Percentiles rank a stretch among this genome's conserved stretches.
Conservation (phyloP, 2,888 invertebrate genomes). For the Encarsia formosa region DNA sequence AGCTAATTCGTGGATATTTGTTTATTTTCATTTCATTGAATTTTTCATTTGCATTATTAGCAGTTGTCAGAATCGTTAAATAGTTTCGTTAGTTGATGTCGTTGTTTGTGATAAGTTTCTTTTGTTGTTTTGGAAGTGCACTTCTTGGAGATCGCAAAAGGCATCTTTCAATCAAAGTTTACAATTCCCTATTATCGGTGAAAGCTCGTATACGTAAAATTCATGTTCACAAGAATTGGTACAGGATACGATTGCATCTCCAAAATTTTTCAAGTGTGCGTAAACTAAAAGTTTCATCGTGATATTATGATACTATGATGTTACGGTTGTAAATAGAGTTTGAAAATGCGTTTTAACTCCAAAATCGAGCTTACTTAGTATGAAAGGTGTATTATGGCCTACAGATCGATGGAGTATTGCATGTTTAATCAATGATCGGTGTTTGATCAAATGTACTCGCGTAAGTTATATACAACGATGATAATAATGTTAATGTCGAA, state of each 20-base stretch:
- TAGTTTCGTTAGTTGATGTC: too few relatives aligned
- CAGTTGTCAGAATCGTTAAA: too few relatives aligned
- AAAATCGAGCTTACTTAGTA: slow-evolving; percentile 8
- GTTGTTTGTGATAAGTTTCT: slow-evolving; percentile 5
- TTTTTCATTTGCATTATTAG: too few relatives aligned
- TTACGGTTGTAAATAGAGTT: slow-evolving; percentile 15
- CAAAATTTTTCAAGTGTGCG: neutral
- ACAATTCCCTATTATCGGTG: too few relatives aligned
- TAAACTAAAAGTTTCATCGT: neutral
- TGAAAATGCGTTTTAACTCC: slow-evolving; percentile 5
- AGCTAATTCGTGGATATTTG: neutral
- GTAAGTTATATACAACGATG: slow-evolving; percentile 11
- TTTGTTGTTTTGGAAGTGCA: neutral
- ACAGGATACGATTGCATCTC: slow-evolving; percentile 6
- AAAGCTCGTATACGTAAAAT: too few relatives aligned
- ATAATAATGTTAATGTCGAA: slow-evolving; percentile 29
- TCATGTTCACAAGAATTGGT: too few relatives aligned
- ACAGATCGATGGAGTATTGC: slow-evolving; percentile 4
- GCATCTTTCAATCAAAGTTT: neutral
- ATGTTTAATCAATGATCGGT: neutral
- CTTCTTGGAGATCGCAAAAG: slow-evolving; percentile 3
- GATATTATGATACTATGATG: neutral
- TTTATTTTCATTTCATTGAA: too few relatives aligned
- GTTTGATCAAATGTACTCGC: neutral
- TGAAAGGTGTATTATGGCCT: neutral